Base-by-base conservation (phyloP, 2,797 vertebrate genomes). In the Lemur catta region DNA sequence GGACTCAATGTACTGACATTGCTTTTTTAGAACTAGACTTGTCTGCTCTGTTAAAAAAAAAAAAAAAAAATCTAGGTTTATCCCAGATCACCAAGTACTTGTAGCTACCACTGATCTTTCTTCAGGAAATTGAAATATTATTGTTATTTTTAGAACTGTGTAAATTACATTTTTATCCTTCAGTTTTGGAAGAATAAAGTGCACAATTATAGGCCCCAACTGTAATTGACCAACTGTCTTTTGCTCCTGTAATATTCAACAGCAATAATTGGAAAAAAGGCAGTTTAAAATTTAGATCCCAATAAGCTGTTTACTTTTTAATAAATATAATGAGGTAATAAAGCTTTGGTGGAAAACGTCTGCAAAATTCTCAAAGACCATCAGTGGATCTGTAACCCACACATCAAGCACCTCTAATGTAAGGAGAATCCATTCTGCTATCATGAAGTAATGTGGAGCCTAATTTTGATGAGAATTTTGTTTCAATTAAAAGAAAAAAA, bases 401-500 rank as follows among this genome's bases (percentile, higher is more conserved):
- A 55, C 15, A 17, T 7, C 61, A 69, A 43, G 38, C 88, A 85
- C 22, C 18, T 30, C 65, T 81, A 72, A 55, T 63, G 11, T 41
- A 75, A 67, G 24, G 43, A 96, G n/a, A 46, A 17, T 48, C 15
- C 6, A 52, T 20, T 61, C 26, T 92, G 38, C 24, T 80, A 7
- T n/a, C 8, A 7, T 85, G 57, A 94, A 61, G 7, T 71, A 74
- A 91, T 78, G n/a, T 89, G 17, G n/a, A 22, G 48, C 50, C 80
- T 87, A 57, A 50, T 93, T 95, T 80, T 84, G 30, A 59, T 50
- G 30, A 67, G 4, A 84, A 7, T 89, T 87, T 89, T 84, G 43
- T 88, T 88, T 28, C 24, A 86, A 85, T 76, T 90, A 43, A 74
- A 89, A 89, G 28, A 91, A 84, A 92, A 30, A 85, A 88, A 38